phyloP scores from a whole-genome alignment of 1,140 invertebrate species.

The Cotesia typhae region DNA sequence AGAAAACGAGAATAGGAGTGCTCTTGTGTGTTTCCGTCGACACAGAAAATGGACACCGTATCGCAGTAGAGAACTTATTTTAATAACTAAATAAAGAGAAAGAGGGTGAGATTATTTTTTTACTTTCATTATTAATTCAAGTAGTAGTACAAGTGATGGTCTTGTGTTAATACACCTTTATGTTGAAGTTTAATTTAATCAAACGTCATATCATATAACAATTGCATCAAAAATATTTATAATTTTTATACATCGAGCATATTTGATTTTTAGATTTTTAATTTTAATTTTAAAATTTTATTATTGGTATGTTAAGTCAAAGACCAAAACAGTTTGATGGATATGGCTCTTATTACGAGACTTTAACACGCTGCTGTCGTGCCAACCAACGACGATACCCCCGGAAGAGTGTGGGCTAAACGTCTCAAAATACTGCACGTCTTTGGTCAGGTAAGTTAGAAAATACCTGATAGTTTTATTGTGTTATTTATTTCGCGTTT shows the following conservation, averaged over 20 bases:
- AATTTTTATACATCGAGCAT: too few relatives aligned
- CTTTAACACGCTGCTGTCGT: slow-evolving; percentile 33
- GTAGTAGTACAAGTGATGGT: too few relatives aligned
- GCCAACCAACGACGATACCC: slow-evolving; percentile 43
- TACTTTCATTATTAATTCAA: background rate
- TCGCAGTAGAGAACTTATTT: slow-evolving; percentile 36
- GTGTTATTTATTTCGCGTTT: background rate
- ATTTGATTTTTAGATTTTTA: too few relatives aligned
- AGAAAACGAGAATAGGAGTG: slow-evolving; percentile 18
- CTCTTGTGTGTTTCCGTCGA: slow-evolving; percentile 38
- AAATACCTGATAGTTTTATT: slow-evolving; percentile 23
- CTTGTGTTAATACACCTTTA: too few relatives aligned
- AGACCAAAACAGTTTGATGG: slow-evolving; percentile 32
- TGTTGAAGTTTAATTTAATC: too few relatives aligned
- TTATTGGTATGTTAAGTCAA: slow-evolving; percentile 21
- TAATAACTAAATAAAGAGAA: background rate
- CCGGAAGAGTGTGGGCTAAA: slow-evolving; percentile 51
- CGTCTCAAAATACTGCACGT: slow-evolving; percentile 53
- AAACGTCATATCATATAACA: too few relatives aligned
- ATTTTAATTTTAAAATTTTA: background rate
- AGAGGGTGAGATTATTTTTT: slow-evolving; percentile 17
- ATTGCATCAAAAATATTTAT: too few relatives aligned
- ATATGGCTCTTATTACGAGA: slow-evolving; percentile 34
- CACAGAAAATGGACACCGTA: slow-evolving; percentile 44
- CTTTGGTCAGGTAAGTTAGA: slow-evolving; percentile 48